These are phyloP conservation scores for Polydrusus cervinus DNA, from an alignment of 2,888 invertebrate genomes.

Conservation along the genomic window DNA sequence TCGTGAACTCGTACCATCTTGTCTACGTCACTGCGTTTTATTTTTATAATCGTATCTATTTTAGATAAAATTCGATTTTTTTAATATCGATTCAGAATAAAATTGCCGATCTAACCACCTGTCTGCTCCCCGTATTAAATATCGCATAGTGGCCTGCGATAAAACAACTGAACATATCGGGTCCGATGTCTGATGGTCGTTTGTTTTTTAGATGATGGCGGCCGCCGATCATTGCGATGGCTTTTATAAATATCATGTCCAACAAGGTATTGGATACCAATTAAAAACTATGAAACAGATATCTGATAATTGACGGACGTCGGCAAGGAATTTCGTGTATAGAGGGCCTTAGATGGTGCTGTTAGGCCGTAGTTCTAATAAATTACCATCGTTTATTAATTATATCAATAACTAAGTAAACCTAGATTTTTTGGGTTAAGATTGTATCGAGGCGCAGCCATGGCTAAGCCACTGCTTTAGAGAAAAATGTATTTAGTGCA, in stretches of 20 bases:
- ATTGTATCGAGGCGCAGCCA: no score
- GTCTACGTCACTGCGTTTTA: no score
- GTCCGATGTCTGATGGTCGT: constrained; percentile 16
- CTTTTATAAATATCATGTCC: constrained; percentile 63
- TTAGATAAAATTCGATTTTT: no score
- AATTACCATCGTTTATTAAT: no score
- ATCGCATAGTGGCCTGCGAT: constrained; percentile 8
- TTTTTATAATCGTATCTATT: no score
- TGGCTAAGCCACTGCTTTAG: no score
- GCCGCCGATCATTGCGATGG: constrained; percentile 50
- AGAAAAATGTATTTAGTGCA: no score
- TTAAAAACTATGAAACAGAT: constrained; percentile 64
- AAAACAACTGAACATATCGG: constrained; percentile 26
- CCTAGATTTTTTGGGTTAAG: no score
- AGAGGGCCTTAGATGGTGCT: not conserved
- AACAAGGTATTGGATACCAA: constrained; percentile 64
- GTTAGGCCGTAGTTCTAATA: constrained; percentile 18
- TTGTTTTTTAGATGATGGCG: constrained; percentile 40
- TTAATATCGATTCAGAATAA: no score
- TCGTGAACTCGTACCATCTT: no score
- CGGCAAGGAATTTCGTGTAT: constrained; percentile 23
- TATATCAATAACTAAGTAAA: no score
- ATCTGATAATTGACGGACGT: constrained; percentile 58
- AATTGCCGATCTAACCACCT: not conserved
- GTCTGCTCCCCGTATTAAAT: constrained; percentile 7